Conservation (phyloP, 2,888 invertebrate species). For the Rhopalosiphum nymphaeae region DNA sequence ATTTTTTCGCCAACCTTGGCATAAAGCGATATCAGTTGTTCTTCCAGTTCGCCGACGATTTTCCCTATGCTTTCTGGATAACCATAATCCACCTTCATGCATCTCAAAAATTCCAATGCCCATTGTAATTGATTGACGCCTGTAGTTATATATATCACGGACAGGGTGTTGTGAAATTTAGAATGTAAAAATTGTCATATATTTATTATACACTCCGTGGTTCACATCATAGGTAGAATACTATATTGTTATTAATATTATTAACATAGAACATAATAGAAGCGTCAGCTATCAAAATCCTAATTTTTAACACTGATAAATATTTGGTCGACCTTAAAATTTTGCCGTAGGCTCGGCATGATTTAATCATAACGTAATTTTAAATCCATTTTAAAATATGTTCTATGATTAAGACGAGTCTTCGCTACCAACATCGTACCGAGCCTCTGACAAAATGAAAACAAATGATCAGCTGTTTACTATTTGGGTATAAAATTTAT, state of each 20-base stretch:
- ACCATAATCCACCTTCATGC: constrained; percentile 41
- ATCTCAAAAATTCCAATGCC: constrained; percentile 56
- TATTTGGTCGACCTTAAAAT: no score
- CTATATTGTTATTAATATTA: neutral
- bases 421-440: no score
- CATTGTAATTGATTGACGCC: constrained; percentile 53
- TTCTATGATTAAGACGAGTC: no score
- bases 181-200: neutral
- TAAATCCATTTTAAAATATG: no score
- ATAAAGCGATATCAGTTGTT: constrained; percentile 33
- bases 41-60: constrained; percentile 31
- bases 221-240: neutral
- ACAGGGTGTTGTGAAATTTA: neutral
- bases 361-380: no score
- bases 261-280: no score
- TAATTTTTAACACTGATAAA: no score
- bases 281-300: no score
- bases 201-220: neutral
- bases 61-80: constrained; percentile 35
- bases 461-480: no score
- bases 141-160: neutral
- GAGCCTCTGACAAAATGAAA: no score
- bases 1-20: constrained; percentile 29
- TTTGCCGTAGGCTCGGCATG: no score
- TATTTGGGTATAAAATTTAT: no score